Base-by-base conservation (phyloP, 2,797 vertebrate genomes). In the Micrastur ruficollis region DNA sequence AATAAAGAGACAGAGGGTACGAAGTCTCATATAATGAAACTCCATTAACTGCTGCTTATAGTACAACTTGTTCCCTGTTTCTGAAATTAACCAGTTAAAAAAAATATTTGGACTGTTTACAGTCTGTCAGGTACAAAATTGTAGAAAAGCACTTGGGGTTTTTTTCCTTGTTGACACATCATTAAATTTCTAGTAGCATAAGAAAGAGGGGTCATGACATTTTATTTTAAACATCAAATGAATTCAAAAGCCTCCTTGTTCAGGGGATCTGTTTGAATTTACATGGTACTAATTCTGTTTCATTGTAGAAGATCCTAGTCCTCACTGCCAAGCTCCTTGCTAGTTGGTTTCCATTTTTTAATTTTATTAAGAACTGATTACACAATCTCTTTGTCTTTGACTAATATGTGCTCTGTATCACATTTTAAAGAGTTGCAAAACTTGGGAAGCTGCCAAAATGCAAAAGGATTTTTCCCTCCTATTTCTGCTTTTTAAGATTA, bases 361-460 rank as follows among this genome's bases (percentile, higher is more conserved):
- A 88, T 89, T 87, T 94, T 83, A 61, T 79, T 86, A 83, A 63
- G 19, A 71, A 16, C 47, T 70, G 70, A 70, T 90, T 86, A 83
- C 31, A 88, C 63, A 71, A 27, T 73, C n/a, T 74, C 36, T 61
- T 53, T 76, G 58, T 34, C 29, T 89, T 82, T n/a, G n/a, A n/a
- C n/a, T n/a, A n/a, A n/a, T n/a, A n/a, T n/a, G n/a, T n/a, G n/a
- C n/a, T n/a, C n/a, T n/a, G n/a, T n/a, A n/a, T n/a, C n/a, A n/a
- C n/a, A n/a, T n/a, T n/a, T n/a, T n/a, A n/a, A n/a, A n/a, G 79
- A 92, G 71, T 18, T 80, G 32, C 61, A 92, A 92, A 94, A 80
- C 50, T 59, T 58, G 74, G 46, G n/a, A 55, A 61, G 70, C 85
- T 66, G 62, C 89, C 95, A 96, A 80, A 90, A 63, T 56, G n/a